Evolutionary conservation across 2,888 invertebrate species (phyloP).

Genomic region (Erannis defoliaria): DNA sequence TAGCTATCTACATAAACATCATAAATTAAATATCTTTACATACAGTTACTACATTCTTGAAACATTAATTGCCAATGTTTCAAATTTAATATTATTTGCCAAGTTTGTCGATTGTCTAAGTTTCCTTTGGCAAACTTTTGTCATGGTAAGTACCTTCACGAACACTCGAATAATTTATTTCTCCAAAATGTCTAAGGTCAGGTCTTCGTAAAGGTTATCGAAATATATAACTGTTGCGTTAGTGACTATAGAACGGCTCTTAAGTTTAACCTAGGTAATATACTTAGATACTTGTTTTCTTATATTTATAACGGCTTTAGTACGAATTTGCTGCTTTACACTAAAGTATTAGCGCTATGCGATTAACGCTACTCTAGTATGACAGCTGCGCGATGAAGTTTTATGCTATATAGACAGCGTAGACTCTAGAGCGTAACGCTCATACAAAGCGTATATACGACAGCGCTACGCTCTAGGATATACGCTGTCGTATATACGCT

Average conservation of each 20-base stretch:
- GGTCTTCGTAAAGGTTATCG: conserved; percentile 8
- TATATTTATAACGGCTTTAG: too few species aligned
- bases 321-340: too few species aligned
- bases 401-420: too few species aligned
- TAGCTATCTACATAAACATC: background rate
- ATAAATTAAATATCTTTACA: background rate
- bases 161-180: conserved; percentile 2
- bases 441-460: too few species aligned
- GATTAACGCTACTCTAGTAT: too few species aligned
- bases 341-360: too few species aligned
- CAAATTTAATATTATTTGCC: conserved; percentile 5
- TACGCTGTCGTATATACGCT: too few species aligned
- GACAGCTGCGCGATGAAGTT: too few species aligned
- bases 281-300: background rate
- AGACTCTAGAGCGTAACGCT: too few species aligned
- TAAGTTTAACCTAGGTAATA: background rate
- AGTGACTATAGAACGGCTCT: background rate
- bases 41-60: conserved; percentile 6
- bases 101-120: conserved; percentile 14
- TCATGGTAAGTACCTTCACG: conserved; percentile 8
- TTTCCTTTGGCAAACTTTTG: conserved; percentile 14
- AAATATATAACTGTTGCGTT: background rate
- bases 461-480: too few species aligned
- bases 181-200: conserved; percentile 18
- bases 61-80: conserved; percentile 21